A percentile compares a stretch with the other conserved stretches of the same genome.
Evolutionary conservation across 2,888 invertebrate genomes (phyloP).

Genomic region (Spisula solida): DNA sequence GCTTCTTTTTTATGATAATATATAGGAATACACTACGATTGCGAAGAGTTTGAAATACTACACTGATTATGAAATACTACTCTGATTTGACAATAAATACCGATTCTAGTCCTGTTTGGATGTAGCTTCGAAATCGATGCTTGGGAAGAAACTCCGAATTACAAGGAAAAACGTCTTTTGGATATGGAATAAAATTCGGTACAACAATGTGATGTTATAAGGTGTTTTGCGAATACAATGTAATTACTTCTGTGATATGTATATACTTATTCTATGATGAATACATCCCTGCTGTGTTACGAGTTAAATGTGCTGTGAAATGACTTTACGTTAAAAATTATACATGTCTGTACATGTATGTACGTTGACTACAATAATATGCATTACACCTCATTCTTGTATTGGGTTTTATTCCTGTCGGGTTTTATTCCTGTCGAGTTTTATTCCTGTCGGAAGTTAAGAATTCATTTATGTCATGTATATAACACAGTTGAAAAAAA

Average conservation of each 20-base stretch:
- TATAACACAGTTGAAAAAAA: no score
- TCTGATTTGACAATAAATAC: neutral
- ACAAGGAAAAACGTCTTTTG: neutral
- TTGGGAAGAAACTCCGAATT: neutral
- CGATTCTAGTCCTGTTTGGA: constrained; percentile 22
- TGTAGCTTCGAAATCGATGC: neutral
- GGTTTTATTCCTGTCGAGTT: no score
- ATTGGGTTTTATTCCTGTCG: neutral
- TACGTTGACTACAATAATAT: neutral
- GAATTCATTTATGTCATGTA: no score
- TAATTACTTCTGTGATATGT: neutral
- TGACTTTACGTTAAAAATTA: neutral
- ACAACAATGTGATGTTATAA: neutral
- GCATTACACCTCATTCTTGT: neutral
- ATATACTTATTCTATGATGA: neutral
- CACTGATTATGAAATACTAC: neutral
- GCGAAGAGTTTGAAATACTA: no score
- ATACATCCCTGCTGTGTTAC: constrained; percentile 27
- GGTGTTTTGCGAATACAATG: neutral
- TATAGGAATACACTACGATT: no score
- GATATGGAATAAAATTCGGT: constrained; percentile 15
- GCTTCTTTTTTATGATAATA: no score
- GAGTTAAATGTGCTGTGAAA: constrained; percentile 1
- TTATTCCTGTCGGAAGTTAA: neutral
- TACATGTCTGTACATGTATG: neutral